Conservation (phyloP, 2,113 vertebrate species). For the Rhea americana region DNA sequence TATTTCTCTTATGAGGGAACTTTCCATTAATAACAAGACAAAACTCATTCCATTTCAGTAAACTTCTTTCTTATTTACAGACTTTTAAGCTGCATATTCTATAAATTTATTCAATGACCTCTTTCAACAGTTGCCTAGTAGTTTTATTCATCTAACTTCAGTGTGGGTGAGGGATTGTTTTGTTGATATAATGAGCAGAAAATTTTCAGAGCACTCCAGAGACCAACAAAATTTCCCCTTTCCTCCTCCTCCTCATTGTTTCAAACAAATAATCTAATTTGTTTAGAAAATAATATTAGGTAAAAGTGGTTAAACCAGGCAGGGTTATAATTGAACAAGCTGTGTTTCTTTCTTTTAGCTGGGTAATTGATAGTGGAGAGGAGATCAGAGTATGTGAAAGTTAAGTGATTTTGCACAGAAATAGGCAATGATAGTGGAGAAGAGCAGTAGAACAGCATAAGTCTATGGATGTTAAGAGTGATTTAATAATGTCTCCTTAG, state of each 20-base stretch:
- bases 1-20: conserved; percentile 29
- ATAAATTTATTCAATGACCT: conserved; percentile 30
- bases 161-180: conserved; percentile 21
- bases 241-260: neutral
- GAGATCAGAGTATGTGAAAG: conserved; percentile 6
- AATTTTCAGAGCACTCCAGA: neutral
- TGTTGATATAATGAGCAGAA: conserved; percentile 14
- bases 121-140: conserved; percentile 21
- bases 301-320: neutral
- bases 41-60: conserved; percentile 41
- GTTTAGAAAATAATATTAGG: neutral
- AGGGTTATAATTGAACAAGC: neutral
- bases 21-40: conserved; percentile 25
- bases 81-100: conserved; percentile 33
- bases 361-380: neutral
- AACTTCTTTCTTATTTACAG: conserved; percentile 45
- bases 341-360: neutral
- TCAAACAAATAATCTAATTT: neutral
- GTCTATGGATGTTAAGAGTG: neutral
- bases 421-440: neutral
- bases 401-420: neutral
- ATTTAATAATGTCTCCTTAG: neutral
- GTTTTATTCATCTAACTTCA: conserved; percentile 36
- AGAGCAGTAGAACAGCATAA: neutral
- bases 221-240: neutral